Conservation (phyloP, 1,140 invertebrate genomes). For the Fopius arisanus region DNA sequence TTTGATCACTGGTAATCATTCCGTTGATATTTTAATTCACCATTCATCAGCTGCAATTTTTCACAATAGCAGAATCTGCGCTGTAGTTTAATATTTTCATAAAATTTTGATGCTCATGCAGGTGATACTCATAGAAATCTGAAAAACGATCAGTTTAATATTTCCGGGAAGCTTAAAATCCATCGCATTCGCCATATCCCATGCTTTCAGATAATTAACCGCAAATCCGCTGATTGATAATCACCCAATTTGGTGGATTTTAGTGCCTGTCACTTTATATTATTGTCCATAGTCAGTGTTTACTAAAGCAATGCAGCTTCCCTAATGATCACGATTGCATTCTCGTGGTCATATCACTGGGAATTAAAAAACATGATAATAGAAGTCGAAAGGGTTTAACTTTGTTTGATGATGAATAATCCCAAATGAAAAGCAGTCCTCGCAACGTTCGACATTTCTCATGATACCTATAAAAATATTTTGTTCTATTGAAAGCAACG, state of each 20-base stretch:
- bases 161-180: not conserved
- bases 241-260: not conserved
- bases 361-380: not conserved
- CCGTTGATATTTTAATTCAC: not conserved
- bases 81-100: not conserved
- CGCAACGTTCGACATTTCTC: not conserved
- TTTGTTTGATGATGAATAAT: not conserved
- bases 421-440: slow-evolving; percentile 24
- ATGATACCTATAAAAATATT: not conserved
- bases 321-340: slow-evolving; percentile 16
- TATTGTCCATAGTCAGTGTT: slow-evolving; percentile 19
- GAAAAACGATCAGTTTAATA: not conserved
- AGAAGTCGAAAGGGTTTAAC: not conserved
- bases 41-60: not conserved
- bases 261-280: slow-evolving; percentile 28
- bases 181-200: not conserved
- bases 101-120: too few species aligned
- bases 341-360: not conserved
- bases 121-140: too few species aligned
- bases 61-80: not conserved
- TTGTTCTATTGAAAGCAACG: not conserved
- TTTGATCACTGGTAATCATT: not conserved
- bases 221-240: not conserved
- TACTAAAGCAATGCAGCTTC: not conserved
- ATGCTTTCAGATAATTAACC: not conserved